Percentiles rank a stretch among this genome's conserved stretches.
These are phyloP conservation scores for Galagoides demidoff DNA, from an alignment of 2,797 vertebrate species.

Conservation along the genomic window DNA sequence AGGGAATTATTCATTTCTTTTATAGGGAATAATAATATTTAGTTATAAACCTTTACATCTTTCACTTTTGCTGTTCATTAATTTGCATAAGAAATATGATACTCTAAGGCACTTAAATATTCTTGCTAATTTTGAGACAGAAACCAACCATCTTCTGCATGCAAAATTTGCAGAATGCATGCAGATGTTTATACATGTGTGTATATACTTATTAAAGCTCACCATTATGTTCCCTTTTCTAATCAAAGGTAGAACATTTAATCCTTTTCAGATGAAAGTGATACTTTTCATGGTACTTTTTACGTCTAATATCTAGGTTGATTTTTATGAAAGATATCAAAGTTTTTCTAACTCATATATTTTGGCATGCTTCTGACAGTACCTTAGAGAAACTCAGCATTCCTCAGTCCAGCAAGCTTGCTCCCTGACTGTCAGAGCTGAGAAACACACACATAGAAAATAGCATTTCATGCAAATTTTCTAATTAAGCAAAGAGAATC, in stretches of 20 bases:
- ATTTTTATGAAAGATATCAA: conserved; percentile 16
- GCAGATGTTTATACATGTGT: not conserved
- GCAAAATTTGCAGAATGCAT: not conserved
- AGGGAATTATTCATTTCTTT: conserved; percentile 36
- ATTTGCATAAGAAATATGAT: conserved; percentile 7
- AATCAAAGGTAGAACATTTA: not conserved
- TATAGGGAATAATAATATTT: not conserved
- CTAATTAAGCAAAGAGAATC: conserved; percentile 79
- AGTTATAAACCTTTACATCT: not conserved
- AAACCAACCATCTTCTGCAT: not conserved
- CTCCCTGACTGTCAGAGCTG: conserved; percentile 49
- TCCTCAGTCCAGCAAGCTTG: conserved; percentile 60
- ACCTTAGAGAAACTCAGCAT: not conserved
- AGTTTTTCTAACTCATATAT: conserved; percentile 55
- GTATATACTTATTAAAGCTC: not conserved
- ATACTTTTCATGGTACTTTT: not conserved
- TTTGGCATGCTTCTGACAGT: conserved; percentile 53
- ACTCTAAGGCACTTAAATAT: not conserved
- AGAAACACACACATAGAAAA: conserved; percentile 47
- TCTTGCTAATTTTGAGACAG: not conserved
- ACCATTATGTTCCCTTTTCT: not conserved
- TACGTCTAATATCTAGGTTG: conserved; percentile 48
- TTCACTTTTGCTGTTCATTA: not conserved
- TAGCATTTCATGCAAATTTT: conserved; percentile 78
- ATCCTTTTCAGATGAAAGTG: not conserved